Evolutionary conservation across 1,140 invertebrate genomes (phyloP).

Genomic region (Drosophila suzukii): DNA sequence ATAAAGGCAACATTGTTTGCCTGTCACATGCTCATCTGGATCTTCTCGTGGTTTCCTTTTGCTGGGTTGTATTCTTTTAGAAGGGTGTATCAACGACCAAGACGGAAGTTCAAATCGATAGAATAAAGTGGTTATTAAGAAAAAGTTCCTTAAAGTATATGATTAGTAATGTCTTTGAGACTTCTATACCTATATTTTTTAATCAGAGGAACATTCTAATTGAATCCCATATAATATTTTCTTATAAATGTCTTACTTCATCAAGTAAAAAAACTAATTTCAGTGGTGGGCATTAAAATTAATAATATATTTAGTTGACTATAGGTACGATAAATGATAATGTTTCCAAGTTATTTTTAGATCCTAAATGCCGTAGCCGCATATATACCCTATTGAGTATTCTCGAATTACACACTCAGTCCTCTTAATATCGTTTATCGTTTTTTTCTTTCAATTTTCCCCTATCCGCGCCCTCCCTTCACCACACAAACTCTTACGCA

Average conservation of each 20-base stretch:
- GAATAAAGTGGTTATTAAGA: no score
- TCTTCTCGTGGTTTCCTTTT: slow-evolving; percentile 24
- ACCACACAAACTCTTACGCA: slow-evolving; percentile 21
- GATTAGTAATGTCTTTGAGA: no score
- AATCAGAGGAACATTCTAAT: no score
- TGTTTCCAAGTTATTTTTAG: not conserved
- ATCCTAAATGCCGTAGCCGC: not conserved
- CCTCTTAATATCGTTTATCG: slow-evolving; percentile 32
- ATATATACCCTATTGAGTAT: slow-evolving; percentile 20
- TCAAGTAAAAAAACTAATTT: no score
- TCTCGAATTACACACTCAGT: slow-evolving; percentile 10
- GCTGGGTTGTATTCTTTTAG: not conserved
- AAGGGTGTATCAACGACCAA: slow-evolving; percentile 23
- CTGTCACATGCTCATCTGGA: slow-evolving; percentile 58
- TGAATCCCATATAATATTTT: no score
- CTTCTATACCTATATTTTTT: no score
- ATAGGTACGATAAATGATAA: not conserved
- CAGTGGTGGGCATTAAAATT: no score
- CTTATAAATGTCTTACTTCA: no score
- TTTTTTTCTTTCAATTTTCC: slow-evolving; percentile 39
- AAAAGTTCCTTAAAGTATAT: no score
- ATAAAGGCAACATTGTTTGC: slow-evolving; percentile 65
- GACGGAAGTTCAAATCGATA: not conserved
- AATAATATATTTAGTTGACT: not conserved
- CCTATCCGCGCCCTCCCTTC: not conserved